phyloP scores from a whole-genome alignment of 2,797 vertebrate species.

The Phyllotis vaccarum region DNA sequence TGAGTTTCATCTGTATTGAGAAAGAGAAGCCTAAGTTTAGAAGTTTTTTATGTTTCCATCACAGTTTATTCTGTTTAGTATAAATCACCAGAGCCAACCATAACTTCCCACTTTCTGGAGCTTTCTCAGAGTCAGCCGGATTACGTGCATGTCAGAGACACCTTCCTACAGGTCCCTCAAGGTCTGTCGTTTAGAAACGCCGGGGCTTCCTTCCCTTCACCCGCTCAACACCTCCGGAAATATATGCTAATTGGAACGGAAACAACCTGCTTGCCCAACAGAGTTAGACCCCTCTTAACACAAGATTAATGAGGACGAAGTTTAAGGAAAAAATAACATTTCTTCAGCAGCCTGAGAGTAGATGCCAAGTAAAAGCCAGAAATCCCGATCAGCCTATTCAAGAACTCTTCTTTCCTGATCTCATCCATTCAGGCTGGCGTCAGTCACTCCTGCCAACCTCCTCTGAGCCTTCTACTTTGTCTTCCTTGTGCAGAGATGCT shows the following conservation, averaged over 20 bases:
- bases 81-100: slow-evolving; percentile 67
- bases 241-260: slow-evolving; percentile 72
- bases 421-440: rapidly evolving
- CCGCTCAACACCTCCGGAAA: slow-evolving; percentile 76
- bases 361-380: slow-evolving; percentile 67
- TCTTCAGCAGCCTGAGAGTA: slow-evolving; percentile 36
- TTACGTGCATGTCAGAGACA: slow-evolving; percentile 73
- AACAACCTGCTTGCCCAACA: slow-evolving; percentile 58
- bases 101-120: slow-evolving; percentile 49
- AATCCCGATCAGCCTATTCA: not conserved
- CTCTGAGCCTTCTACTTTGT: not conserved
- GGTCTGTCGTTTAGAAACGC: slow-evolving; percentile 72
- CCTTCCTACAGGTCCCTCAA: slow-evolving; percentile 67
- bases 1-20: slow-evolving; percentile 68
- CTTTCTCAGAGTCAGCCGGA: slow-evolving; percentile 31
- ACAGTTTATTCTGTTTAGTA: slow-evolving; percentile 62
- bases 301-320: slow-evolving; percentile 74
- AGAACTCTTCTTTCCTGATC: not conserved
- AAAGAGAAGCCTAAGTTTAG: slow-evolving; percentile 68
- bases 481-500: not conserved
- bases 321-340: slow-evolving; percentile 70
- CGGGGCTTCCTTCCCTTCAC: slow-evolving; percentile 51
- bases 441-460: not conserved
- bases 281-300: slow-evolving; percentile 61
- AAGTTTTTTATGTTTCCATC: slow-evolving; percentile 72